Evolutionary conservation across 2,888 invertebrate genomes (phyloP).

Genomic region (Dichetophora obliterata): DNA sequence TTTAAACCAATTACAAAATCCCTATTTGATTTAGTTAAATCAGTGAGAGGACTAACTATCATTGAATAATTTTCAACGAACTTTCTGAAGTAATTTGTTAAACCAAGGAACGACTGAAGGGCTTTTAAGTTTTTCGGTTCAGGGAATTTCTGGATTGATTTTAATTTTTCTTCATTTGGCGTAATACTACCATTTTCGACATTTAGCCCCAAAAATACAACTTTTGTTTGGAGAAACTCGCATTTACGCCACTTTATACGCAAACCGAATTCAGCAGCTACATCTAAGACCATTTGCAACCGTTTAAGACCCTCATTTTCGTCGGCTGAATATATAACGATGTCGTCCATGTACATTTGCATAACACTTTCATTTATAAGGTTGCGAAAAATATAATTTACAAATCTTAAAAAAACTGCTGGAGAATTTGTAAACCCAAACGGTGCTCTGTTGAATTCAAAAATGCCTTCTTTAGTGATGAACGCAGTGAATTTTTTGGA

Average conservation of each 20-base stretch:
- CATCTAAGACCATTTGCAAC: not conserved
- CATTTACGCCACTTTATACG: constrained; percentile 45
- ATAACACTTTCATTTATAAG: not conserved
- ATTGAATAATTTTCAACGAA: constrained; percentile 18
- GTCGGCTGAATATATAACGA: constrained; percentile 43
- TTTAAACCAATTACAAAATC: not conserved
- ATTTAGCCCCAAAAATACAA: constrained; percentile 44
- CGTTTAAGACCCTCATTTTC: constrained; percentile 37
- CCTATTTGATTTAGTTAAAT: constrained; percentile 1
- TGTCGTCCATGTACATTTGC: constrained; percentile 37
- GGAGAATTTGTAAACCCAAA: not conserved
- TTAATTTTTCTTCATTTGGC: constrained; percentile 23
- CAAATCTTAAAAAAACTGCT: not conserved
- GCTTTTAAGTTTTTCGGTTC: constrained; percentile 25
- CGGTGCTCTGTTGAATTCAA: constrained; percentile 39
- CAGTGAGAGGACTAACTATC: not conserved
- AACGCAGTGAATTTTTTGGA: constrained; percentile 34
- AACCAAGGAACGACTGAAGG: constrained; percentile 25
- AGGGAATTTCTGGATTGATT: constrained; percentile 19
- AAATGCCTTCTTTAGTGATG: constrained; percentile 33
- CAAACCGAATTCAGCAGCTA: not conserved
- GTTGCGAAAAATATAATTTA: not conserved
- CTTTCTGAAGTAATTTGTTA: constrained; percentile 34
- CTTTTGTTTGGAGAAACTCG: constrained; percentile 38
- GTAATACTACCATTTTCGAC: constrained; percentile 25